Conservation (phyloP, 2,113 vertebrate genomes). For the Hippolais icterina region DNA sequence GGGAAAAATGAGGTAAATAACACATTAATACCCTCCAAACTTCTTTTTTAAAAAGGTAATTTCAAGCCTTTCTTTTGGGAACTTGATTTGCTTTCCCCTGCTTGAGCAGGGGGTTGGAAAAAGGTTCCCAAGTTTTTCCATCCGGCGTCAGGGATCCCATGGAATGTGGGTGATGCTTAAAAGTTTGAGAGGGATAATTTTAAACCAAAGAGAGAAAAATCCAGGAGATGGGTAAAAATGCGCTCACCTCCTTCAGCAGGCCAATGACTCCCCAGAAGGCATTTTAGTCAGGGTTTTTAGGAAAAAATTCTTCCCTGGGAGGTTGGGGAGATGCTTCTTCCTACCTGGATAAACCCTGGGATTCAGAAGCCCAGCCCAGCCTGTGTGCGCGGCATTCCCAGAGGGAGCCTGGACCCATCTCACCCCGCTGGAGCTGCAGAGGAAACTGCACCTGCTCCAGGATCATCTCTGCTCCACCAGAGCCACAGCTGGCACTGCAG, state of each 20-base stretch:
- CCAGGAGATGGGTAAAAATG: background rate
- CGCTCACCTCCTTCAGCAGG: background rate
- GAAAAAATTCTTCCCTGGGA: background rate
- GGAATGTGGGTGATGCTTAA: background rate
- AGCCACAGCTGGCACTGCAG: too few relatives aligned
- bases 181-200: background rate
- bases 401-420: too few relatives aligned
- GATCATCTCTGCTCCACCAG: too few relatives aligned
- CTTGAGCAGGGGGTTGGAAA: background rate
- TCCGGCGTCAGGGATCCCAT: background rate
- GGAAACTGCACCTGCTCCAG: too few relatives aligned
- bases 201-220: background rate
- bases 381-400: too few relatives aligned
- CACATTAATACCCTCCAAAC: background rate
- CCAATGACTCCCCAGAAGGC: background rate
- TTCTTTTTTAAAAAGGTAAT: background rate
- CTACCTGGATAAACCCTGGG: too few relatives aligned
- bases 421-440: too few relatives aligned
- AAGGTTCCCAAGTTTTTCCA: background rate
- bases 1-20: background rate
- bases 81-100: background rate
- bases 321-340: background rate
- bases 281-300: background rate
- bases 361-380: too few relatives aligned
- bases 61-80: background rate